Evolutionary conservation across 2,888 invertebrate species (phyloP).

Genomic region (Leptinotarsa juncta): DNA sequence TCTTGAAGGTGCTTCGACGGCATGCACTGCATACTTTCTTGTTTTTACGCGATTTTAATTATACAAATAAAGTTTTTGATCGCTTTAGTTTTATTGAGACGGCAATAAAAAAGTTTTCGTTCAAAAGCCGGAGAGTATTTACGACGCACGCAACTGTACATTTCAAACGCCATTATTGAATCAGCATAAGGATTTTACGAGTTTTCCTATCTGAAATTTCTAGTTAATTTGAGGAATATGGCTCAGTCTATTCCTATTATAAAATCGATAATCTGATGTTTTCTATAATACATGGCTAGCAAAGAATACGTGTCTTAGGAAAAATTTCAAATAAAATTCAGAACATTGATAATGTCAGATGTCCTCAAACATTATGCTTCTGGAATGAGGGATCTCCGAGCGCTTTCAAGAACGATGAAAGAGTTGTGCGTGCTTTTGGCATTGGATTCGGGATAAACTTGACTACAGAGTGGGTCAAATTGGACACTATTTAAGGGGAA

Average conservation of each 20-base stretch:
- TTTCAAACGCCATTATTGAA: neutral
- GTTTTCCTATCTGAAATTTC: neutral
- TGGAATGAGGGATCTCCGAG: too few species aligned
- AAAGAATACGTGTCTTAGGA: too few species aligned
- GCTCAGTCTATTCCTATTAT: too few species aligned
- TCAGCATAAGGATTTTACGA: neutral
- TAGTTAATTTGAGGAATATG: neutral
- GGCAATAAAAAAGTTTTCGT: slow-evolving; percentile 2
- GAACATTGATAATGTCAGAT: too few species aligned
- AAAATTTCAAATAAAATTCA: too few species aligned
- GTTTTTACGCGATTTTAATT: slow-evolving; percentile 41
- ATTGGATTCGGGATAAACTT: too few species aligned
- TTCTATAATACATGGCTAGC: neutral
- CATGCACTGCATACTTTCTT: slow-evolving; percentile 36
- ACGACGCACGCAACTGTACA: slow-evolving; percentile 18
- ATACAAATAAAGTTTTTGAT: slow-evolving; percentile 30
- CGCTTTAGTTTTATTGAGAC: slow-evolving; percentile 7
- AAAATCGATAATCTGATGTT: too few species aligned
- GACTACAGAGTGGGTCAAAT: too few species aligned
- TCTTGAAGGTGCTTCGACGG: slow-evolving; percentile 28
- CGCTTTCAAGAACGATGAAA: too few species aligned
- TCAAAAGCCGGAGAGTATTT: slow-evolving; percentile 3
- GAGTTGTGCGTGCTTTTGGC: too few species aligned
- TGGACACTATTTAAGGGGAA: too few species aligned
- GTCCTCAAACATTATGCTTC: too few species aligned